phyloP scores from a whole-genome alignment of 2,888 invertebrate genomes.

The Spialia ferax region DNA sequence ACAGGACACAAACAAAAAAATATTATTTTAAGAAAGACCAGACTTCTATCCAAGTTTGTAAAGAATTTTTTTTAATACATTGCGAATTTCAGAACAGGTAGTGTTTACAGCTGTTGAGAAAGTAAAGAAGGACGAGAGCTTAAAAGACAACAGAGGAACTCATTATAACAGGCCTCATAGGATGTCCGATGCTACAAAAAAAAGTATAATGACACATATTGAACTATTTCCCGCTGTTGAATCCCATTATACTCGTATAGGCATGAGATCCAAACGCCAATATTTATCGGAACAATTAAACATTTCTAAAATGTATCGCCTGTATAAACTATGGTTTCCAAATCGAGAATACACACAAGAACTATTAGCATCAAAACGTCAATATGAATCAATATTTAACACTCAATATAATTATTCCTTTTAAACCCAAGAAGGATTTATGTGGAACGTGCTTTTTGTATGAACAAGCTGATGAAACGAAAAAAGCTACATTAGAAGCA shows the following conservation, averaged over 20 bases:
- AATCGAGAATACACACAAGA: background rate
- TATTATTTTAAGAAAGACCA: background rate
- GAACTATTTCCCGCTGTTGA: background rate
- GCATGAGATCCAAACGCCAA: background rate
- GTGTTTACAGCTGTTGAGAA: background rate
- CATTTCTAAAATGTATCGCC: background rate
- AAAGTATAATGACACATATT: background rate
- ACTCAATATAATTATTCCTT: background rate
- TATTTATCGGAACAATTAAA: background rate
- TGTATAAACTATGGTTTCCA: background rate
- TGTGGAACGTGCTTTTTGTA: background rate
- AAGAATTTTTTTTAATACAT: background rate
- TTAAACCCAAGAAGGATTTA: background rate
- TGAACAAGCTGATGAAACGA: background rate
- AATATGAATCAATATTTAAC: background rate
- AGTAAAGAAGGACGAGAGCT: background rate
- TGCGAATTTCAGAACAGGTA: background rate
- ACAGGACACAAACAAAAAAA: background rate
- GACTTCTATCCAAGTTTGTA: background rate
- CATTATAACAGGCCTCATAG: background rate
- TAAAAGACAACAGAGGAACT: background rate
- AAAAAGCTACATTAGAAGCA: background rate
- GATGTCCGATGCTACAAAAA: background rate
- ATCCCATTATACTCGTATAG: background rate
- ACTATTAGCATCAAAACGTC: background rate